These are phyloP conservation scores for Patella vulgata DNA, from an alignment of 1,140 invertebrate species.

Conservation along the genomic window DNA sequence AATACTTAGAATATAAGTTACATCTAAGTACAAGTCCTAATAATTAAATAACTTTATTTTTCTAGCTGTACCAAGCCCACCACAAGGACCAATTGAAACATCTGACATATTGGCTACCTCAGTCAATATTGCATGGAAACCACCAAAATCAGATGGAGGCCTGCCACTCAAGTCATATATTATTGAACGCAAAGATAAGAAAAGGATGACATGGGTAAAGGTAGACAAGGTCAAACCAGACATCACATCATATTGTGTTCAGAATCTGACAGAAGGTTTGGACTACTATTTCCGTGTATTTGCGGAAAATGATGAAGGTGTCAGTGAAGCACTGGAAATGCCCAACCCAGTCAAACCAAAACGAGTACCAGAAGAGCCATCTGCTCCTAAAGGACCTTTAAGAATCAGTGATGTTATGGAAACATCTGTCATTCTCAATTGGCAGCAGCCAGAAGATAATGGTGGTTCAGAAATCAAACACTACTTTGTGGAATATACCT, in stretches of 20 bases:
- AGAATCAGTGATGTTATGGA: slow-evolving; percentile 63
- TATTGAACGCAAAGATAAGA: slow-evolving; percentile 88
- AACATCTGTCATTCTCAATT: slow-evolving; percentile 86
- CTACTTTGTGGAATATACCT: slow-evolving; percentile 87
- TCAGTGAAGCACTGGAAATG: slow-evolving; percentile 56
- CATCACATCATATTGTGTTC: slow-evolving; percentile 69
- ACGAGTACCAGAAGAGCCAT: slow-evolving; percentile 70
- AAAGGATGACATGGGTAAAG: slow-evolving; percentile 70
- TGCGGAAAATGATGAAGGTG: slow-evolving; percentile 61
- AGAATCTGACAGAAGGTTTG: slow-evolving; percentile 71
- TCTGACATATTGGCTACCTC: slow-evolving; percentile 95
- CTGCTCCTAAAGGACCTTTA: slow-evolving; percentile 86
- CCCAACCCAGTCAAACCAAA: slow-evolving; percentile 54
- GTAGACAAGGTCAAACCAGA: slow-evolving; percentile 57
- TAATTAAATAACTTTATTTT: slow-evolving; percentile 2
- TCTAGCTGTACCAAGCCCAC: slow-evolving; percentile 83
- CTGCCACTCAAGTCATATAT: slow-evolving; percentile 91
- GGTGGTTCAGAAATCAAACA: slow-evolving; percentile 95
- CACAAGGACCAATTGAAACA: slow-evolving; percentile 81
- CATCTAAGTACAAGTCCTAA: neutral
- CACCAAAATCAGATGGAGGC: slow-evolving; percentile 86
- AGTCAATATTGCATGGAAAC: slow-evolving; percentile 92
- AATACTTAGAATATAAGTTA: neutral
- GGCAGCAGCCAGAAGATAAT: slow-evolving; percentile 97
- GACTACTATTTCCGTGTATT: slow-evolving; percentile 80